phyloP scores from a whole-genome alignment of 2,888 invertebrate genomes.

The Charanyca ferruginea region DNA sequence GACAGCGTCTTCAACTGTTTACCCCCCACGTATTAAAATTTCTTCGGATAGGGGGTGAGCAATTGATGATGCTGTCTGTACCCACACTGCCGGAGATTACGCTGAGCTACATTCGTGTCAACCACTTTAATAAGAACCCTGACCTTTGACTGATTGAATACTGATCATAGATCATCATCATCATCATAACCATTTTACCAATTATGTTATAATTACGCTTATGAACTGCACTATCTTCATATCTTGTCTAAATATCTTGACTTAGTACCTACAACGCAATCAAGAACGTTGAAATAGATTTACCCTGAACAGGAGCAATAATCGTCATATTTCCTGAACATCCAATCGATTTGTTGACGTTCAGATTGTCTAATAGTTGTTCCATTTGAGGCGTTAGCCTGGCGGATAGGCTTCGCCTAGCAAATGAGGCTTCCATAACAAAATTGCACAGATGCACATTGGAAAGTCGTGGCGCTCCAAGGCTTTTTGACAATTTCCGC shows the following conservation, averaged over 20 bases:
- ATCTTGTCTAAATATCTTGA: not conserved
- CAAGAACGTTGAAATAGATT: not conserved
- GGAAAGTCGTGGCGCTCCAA: conserved; percentile 54
- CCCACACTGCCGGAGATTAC: no score
- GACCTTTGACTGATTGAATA: conserved; percentile 14
- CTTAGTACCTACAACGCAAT: not conserved
- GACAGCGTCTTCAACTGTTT: no score
- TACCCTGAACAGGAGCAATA: not conserved
- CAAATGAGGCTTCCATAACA: conserved; percentile 57
- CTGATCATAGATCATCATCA: conserved; percentile 13
- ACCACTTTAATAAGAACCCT: conserved; percentile 4
- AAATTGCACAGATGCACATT: conserved; percentile 60
- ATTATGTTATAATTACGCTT: conserved; percentile 19
- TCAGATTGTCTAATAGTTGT: conserved; percentile 21
- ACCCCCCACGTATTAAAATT: no score
- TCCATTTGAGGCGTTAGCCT: conserved; percentile 21
- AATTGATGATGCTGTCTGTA: no score
- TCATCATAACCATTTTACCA: no score
- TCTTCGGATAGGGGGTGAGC: no score
- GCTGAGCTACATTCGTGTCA: not conserved
- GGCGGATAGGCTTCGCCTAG: conserved; percentile 23
- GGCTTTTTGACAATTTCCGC: conserved; percentile 71
- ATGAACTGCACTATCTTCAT: not conserved
- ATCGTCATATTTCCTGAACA: conserved; percentile 1
- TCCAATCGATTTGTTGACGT: conserved; percentile 5